Evolutionary conservation across 2,888 invertebrate genomes (phyloP), one percentile per base, ranked within the genome.

Genomic region (Spodoptera picta): DNA sequence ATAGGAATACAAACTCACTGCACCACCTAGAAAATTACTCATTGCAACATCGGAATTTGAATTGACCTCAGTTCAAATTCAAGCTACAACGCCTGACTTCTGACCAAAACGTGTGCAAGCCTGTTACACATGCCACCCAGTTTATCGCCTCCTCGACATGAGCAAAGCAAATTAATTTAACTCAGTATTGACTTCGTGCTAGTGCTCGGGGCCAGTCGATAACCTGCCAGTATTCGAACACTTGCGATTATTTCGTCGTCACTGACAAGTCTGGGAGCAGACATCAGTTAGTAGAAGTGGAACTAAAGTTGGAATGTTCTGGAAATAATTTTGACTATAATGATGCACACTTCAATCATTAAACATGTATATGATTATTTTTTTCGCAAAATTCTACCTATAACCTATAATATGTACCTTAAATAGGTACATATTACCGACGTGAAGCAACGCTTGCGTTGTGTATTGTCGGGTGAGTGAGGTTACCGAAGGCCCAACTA

Each of bases 161-260:
- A 44, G 42, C 42, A 36, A 36, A 9, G 36, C 36, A 12, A 59
- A 42, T 14, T 41, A 14, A 54, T 43, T 68, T 46, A 31, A 31
- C 49, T 11, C 36, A 43, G 31, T 46, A 45, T 68, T 45, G n/a
- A 51, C 42, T 57, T 11, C 10, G 43, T 45, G 23, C 23, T n/a
- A 45, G 14, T 44, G 31, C 36, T 46, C 5, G 24, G 42, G n/a
- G 64, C 14, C n/a, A 63, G 31, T 59, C 50, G 42, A 46, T 68
- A 50, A 19, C 14, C 60, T 65, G 65, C 11, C 50, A 69, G 50
- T 46, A 69, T n/a, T 46, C 42, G 12, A 19, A 43, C 24, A 47
- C 60, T 47, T 60, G 60, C 36, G 7, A 51, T 36, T 60, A 69
- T 27, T 51, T 23, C 36, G 7, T 7, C 24, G 46, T 36, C 50